Evolutionary conservation across 2,888 invertebrate species (phyloP).

Genomic region (Pollenia angustigena): DNA sequence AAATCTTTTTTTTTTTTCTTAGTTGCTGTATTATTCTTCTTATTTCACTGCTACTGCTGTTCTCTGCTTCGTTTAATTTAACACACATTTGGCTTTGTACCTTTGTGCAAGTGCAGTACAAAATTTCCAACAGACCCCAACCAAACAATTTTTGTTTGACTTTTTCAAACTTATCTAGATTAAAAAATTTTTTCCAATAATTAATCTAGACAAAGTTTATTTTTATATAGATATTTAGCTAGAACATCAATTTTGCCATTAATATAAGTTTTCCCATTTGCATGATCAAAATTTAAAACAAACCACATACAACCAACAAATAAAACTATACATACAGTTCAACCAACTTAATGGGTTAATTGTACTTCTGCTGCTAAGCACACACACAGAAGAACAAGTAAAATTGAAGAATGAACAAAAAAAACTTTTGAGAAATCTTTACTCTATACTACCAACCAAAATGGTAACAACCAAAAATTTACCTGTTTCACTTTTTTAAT

Average conservation of each 20-base stretch:
- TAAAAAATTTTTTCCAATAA: too few species aligned
- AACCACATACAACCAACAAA: constrained; percentile 40
- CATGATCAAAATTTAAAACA: constrained; percentile 23
- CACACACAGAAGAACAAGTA: constrained; percentile 56
- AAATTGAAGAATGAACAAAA: constrained; percentile 49
- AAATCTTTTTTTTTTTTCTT: constrained; percentile 25
- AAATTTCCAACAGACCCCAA: constrained; percentile 39
- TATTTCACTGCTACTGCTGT: constrained; percentile 19
- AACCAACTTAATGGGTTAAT: constrained; percentile 70
- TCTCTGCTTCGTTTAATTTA: constrained; percentile 46
- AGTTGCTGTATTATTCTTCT: constrained; percentile 25
- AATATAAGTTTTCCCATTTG: background rate
- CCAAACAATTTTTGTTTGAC: constrained; percentile 14
- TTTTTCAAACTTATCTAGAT: background rate
- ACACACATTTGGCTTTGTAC: constrained; percentile 50
- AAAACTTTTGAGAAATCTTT: constrained; percentile 61
- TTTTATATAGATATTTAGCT: too few species aligned
- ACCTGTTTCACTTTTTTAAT: constrained; percentile 68
- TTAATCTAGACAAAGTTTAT: too few species aligned
- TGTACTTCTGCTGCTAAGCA: constrained; percentile 67
- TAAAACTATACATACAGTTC: constrained; percentile 53
- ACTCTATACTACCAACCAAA: constrained; percentile 46
- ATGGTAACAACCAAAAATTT: constrained; percentile 67
- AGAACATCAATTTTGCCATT: background rate
- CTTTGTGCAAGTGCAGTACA: constrained; percentile 57